Base-by-base conservation (phyloP, 2,888 invertebrate genomes). In the Nomada lathburiana region DNA sequence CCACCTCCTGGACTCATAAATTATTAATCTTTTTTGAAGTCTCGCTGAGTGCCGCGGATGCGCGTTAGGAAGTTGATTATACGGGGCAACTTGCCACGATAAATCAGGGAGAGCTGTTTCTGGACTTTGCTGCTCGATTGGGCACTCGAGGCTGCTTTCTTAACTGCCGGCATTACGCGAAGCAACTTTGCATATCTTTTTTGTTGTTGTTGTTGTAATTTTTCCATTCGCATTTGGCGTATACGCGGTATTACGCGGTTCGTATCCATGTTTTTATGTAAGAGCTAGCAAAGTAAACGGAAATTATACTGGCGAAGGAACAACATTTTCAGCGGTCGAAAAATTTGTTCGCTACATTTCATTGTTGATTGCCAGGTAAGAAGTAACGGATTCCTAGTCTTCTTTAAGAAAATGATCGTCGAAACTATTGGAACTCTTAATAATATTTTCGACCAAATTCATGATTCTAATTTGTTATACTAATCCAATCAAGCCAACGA, bases 1-100 rank as follows among this genome's bases (percentile, higher is more conserved):
- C 20, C 57, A 36, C 47, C 73, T 50, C 18, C 11, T 20, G 16
- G 10, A 18, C 57, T 59, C 47, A 73, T 67, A 67, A 67, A 73
- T 73, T 73, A 73, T 67, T 65, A 73, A 73, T 67, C 36, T 59
- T 73, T 67, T 67, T 36, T 20, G 36, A 18, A 44, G 65, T 7
- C 44, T 11, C 26, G 53, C 20, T 16, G 20, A 20, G 59, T 20
- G 47, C 20, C 50, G 18, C 60, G 50, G 70, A 60, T 71, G 70
- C 60, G 70, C 70, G 60, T 18, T 23, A 20, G 60, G 60, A 71
- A 71, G 65, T 47, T 65, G 65, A 57, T 65, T 57, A 44, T 65
- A 47, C 57, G 65, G 18, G 44, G 47, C 55, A 64, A 73, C 65
- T 47, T 47, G 64, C 65, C 1, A 26, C 29, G 20, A 73, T 65